These are phyloP conservation scores for Metaphire vulgaris DNA, from an alignment of 1,140 invertebrate genomes.

Conservation along the genomic window DNA sequence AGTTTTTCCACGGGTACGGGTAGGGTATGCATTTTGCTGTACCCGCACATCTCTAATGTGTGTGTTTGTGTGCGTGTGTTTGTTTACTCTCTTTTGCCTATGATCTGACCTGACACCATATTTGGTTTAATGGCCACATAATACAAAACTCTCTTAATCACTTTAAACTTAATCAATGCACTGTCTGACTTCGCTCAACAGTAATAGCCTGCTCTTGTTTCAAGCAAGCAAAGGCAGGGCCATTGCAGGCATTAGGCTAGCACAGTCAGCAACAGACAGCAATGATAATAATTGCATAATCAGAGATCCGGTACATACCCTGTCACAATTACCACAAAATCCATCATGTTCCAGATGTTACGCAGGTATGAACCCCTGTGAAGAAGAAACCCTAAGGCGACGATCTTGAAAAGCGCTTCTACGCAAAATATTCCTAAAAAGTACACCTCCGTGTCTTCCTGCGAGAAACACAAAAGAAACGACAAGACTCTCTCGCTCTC, in stretches of 20 bases:
- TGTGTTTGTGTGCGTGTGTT: too few species aligned
- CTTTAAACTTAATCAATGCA: neutral
- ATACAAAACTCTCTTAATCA: too few species aligned
- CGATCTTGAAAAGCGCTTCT: conserved; percentile 98
- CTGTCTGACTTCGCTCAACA: neutral
- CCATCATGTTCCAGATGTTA: conserved; percentile 99
- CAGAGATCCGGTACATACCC: conserved; percentile 67
- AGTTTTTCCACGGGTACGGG: too few species aligned
- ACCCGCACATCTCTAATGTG: too few species aligned
- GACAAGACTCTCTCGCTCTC: too few species aligned
- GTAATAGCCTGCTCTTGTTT: neutral
- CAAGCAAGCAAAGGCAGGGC: neutral
- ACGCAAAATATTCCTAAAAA: conserved; percentile 99
- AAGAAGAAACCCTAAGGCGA: conserved; percentile 98
- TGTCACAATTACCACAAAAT: conserved; percentile 99
- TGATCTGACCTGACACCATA: too few species aligned
- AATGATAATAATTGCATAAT: neutral
- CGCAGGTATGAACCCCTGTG: conserved; percentile 98
- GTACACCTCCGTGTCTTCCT: conserved; percentile 98
- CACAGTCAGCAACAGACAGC: neutral
- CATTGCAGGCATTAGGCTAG: neutral
- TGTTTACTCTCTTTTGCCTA: too few species aligned
- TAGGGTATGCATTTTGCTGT: too few species aligned
- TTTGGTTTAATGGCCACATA: too few species aligned
- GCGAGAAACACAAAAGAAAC: conserved; percentile 35